phyloP scores from a whole-genome alignment of 2,113 vertebrate species.

The Seriola quinqueradiata region DNA sequence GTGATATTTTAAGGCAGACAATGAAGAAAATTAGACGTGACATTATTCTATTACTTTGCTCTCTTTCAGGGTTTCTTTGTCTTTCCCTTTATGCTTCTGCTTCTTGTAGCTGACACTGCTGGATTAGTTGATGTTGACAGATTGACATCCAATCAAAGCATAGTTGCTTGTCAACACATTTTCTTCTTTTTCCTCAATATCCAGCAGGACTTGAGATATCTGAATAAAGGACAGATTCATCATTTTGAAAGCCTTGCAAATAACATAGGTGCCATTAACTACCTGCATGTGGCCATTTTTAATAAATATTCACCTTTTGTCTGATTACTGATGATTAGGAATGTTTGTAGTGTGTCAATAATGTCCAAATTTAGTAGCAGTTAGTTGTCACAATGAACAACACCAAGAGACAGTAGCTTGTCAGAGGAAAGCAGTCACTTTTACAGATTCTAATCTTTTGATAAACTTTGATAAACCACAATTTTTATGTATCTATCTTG shows the following conservation, averaged over 20 bases:
- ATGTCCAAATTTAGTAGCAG: conserved; percentile 21
- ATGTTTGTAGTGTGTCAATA: not conserved
- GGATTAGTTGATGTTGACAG: conserved; percentile 2
- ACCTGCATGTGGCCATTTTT: not conserved
- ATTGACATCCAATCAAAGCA: not conserved
- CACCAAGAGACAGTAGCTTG: not conserved
- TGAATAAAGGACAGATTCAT: conserved; percentile 10
- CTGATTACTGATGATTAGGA: conserved; percentile 2
- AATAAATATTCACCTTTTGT: not conserved
- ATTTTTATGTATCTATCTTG: not conserved
- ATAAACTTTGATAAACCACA: not conserved
- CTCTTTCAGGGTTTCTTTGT: not conserved
- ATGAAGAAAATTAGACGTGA: not conserved
- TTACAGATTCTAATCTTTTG: not conserved
- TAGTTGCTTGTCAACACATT: not conserved
- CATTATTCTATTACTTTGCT: conserved; percentile 4
- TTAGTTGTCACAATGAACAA: conserved; percentile 1
- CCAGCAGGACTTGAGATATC: not conserved
- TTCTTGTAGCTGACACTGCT: not conserved
- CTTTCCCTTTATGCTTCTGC: not conserved
- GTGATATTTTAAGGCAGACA: not conserved
- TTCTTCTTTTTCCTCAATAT: not conserved
- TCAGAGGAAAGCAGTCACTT: not conserved
- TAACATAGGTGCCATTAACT: not conserved
- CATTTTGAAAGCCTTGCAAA: conserved; percentile 8